phyloP scores from a whole-genome alignment of 2,113 vertebrate genomes.

The Dasyurus viverrinus region DNA sequence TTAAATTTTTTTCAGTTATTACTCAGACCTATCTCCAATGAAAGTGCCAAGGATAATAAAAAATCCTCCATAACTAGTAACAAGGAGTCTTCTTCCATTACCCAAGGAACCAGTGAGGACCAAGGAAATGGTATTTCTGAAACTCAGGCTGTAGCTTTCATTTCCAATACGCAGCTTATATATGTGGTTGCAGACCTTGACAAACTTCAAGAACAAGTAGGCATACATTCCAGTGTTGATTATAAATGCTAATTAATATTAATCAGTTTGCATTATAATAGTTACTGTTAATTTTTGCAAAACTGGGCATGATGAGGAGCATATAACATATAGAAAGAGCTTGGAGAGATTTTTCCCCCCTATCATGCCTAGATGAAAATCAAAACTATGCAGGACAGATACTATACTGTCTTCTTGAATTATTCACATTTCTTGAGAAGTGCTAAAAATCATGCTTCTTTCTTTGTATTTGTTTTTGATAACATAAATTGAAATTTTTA shows the following conservation, averaged over 20 bases:
- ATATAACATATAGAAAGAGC: not conserved
- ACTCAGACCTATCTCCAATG: constrained; percentile 84
- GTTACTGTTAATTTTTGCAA: not conserved
- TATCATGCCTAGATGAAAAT: not conserved
- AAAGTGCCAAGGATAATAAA: constrained; percentile 86
- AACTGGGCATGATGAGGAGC: not conserved
- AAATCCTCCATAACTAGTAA: constrained; percentile 80
- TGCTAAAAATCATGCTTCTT: not conserved
- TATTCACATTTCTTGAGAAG: not conserved
- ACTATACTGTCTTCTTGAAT: not conserved
- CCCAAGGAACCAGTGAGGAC: constrained; percentile 86
- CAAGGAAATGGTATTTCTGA: constrained; percentile 83
- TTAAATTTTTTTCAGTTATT: constrained; percentile 84
- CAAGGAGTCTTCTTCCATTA: constrained; percentile 88
- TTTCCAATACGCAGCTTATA: constrained; percentile 91
- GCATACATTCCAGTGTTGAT: constrained; percentile 23
- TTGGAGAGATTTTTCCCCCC: accelerated
- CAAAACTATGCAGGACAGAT: not conserved
- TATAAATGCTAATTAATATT: accelerated
- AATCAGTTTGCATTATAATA: not conserved
- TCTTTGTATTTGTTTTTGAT: not conserved
- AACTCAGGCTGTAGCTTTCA: constrained; percentile 63
- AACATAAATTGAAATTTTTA: not conserved
- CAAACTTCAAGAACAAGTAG: constrained; percentile 91
- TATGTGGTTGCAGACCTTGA: constrained; percentile 91